Percentiles rank a stretch among this genome's conserved stretches.
Evolutionary conservation across 2,797 vertebrate genomes (phyloP).

Genomic region (Nyctalus aviator): DNA sequence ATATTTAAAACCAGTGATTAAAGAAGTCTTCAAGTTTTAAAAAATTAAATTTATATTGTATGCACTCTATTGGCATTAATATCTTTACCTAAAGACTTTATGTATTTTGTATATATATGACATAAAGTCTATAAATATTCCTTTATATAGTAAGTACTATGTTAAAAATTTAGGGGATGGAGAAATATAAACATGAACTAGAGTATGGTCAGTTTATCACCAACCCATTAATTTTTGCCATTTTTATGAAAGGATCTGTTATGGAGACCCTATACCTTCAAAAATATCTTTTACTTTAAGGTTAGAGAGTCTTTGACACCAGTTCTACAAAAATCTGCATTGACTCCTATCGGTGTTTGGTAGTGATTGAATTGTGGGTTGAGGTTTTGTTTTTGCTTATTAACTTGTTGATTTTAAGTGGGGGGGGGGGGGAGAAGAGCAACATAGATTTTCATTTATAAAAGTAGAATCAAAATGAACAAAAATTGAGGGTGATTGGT

Average conservation of each 20-base stretch:
- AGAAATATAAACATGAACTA: slow-evolving; percentile 25
- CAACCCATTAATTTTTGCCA: not conserved
- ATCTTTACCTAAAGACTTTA: not conserved
- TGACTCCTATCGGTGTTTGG: not conserved
- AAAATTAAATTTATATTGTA: slow-evolving; percentile 32
- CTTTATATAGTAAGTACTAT: not conserved
- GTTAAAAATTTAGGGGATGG: not conserved
- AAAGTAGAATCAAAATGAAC: slow-evolving; percentile 9
- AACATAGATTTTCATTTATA: not conserved
- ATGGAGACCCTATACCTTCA: not conserved
- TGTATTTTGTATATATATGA: not conserved
- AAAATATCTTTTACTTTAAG: not conserved
- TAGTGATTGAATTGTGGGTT: not conserved
- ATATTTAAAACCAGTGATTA: not conserved
- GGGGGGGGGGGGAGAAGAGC: not conserved
- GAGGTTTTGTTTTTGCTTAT: slow-evolving; percentile 1
- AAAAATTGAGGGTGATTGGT: not conserved
- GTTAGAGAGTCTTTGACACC: not conserved
- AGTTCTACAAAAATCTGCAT: not conserved
- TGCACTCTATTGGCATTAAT: not conserved
- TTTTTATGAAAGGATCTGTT: slow-evolving; percentile 45
- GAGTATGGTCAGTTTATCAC: not conserved
- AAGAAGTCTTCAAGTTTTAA: not conserved
- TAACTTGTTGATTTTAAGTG: not conserved
- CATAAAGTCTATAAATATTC: slow-evolving; percentile 12